Base-by-base conservation (phyloP, 2,113 vertebrate species). In the Megaptera novaeangliae region DNA sequence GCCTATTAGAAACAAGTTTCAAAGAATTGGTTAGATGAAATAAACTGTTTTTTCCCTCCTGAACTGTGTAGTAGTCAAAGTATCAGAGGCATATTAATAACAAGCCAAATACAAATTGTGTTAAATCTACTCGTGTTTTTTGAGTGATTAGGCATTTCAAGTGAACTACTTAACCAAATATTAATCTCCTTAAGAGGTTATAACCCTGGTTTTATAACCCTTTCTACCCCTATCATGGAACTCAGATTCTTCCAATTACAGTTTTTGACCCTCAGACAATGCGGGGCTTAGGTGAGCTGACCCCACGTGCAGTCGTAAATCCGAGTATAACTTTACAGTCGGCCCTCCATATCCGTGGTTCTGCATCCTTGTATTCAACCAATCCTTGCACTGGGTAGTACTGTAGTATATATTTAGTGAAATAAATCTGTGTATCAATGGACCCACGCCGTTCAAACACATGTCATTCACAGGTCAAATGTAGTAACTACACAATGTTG, bases 41-140 rank as follows among this genome's bases (percentile, higher is more conserved):
- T n/a, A 64, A 89, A 63, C 20, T 92, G 31, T 57, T 27, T 49
- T 61, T 49, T 6, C 31, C 27, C 3, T 52, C 21, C 39, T 80
- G 49, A 91, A 91, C 34, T 25, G 6, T 27, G 6, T 21, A 80
- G 20, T 63, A 59, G 52, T 66, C 78, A 96, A 71, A 64, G 18
- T 83, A 46, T 59, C 46, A 95, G 46, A 81, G 13, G 59, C 15
- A 29, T 52, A 49, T n/a, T 90, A 34, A 34, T 88, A 88, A n/a
- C 15, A 64, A 69, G 46, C 75, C 10, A 77, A 81, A 71, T 57
- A 39, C 44, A 55, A 95, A 81, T 81, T 69, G 4, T 64, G 21
- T 57, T 44, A 88, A 88, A 85, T 81, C 23, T 36, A 34, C 41
- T 75, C n/a, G 13, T 39, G 20, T 88, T 72, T 77, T 82, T 61